Evolutionary conservation across 2,113 vertebrate genomes (phyloP).

Genomic region (Fulica atra): DNA sequence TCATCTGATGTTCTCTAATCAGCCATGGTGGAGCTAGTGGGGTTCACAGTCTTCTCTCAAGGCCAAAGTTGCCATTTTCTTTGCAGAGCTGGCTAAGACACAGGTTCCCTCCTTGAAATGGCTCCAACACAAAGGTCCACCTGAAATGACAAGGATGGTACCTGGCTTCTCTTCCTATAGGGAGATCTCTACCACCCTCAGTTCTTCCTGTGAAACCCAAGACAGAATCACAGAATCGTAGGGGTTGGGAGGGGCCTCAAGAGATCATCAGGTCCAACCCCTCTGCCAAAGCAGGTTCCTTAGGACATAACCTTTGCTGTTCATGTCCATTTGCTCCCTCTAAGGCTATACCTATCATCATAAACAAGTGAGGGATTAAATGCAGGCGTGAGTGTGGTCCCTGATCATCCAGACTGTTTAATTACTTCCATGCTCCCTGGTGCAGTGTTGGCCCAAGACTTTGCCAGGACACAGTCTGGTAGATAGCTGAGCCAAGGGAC

Average conservation of each 20-base stretch:
- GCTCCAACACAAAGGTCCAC: neutral
- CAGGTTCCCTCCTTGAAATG: fast-evolving
- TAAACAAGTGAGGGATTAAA: neutral
- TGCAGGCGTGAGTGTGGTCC: neutral
- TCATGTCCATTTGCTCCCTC: neutral
- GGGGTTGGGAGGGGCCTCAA: too few species aligned
- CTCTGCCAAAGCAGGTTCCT: too few species aligned
- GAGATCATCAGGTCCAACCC: too few species aligned
- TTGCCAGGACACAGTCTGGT: constrained; percentile 11
- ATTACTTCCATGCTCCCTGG: neutral
- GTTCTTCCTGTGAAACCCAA: neutral
- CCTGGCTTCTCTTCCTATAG: neutral
- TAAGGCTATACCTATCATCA: neutral
- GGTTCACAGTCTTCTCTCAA: neutral
- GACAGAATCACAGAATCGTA: neutral
- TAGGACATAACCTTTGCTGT: neutral
- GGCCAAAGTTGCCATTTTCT: neutral
- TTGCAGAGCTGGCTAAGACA: neutral
- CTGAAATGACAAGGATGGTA: neutral
- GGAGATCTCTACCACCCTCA: neutral
- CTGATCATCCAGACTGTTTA: neutral
- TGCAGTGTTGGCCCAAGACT: neutral
- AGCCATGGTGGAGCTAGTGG: neutral
- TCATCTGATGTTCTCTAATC: neutral
- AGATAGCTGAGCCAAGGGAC: constrained; percentile 34